Conservation (phyloP, 2,888 invertebrate genomes). For the Pimpla rufipes region DNA sequence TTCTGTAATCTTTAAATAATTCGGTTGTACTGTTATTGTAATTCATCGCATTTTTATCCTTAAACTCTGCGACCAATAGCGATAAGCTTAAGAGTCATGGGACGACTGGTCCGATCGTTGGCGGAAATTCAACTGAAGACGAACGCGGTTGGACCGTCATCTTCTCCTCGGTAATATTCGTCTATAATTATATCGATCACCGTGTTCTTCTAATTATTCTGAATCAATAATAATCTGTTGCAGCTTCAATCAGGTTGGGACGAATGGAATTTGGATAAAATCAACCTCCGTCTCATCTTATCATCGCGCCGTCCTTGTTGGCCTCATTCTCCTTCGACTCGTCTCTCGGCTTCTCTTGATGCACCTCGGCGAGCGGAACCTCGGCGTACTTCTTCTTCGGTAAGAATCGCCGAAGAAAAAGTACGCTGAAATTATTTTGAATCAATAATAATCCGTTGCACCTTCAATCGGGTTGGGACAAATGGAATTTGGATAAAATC, state of each 20-base stretch:
- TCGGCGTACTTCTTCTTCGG: slow-evolving; percentile 70
- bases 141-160: too few species aligned
- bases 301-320: slow-evolving; percentile 12
- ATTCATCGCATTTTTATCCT: not conserved
- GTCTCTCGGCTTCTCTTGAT: slow-evolving; percentile 36
- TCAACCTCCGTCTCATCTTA: not conserved
- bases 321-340: slow-evolving; percentile 7
- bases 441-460: too few species aligned
- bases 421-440: too few species aligned
- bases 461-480: too few species aligned
- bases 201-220: too few species aligned
- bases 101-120: not conserved
- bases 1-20: slow-evolving; percentile 21
- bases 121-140: not conserved
- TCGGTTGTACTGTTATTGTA: not conserved
- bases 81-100: not conserved
- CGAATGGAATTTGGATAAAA: not conserved
- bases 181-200: too few species aligned
- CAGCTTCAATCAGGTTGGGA: too few species aligned
- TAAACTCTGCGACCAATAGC: not conserved
- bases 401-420: slow-evolving; percentile 83
- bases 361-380: slow-evolving; percentile 71
- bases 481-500: not conserved
- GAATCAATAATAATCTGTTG: too few species aligned
- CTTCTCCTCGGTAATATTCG: too few species aligned